phyloP scores from a whole-genome alignment of 2,888 invertebrate genomes.

The Zeuzera pyrina region DNA sequence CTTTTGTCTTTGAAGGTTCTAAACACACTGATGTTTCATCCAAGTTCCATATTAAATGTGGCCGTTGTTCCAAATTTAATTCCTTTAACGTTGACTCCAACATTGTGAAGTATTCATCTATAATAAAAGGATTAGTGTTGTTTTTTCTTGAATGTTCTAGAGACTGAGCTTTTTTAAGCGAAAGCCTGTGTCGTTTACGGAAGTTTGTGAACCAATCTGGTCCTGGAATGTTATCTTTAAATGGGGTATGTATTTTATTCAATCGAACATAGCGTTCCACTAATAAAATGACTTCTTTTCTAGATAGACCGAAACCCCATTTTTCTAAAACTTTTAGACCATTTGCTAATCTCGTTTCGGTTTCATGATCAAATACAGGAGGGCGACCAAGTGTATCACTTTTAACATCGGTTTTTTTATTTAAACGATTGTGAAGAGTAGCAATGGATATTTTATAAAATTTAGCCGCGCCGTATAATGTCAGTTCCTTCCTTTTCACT shows the following conservation, averaged over 20 bases:
- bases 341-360: background rate
- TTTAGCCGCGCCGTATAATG: constrained; percentile 1
- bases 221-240: constrained; percentile 1
- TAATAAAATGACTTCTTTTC: constrained; percentile 5
- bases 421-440: constrained; percentile 2
- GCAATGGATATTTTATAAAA: constrained; percentile 1
- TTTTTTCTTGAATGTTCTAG: constrained; percentile 6
- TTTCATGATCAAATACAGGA: constrained; percentile 6
- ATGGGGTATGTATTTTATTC: constrained; percentile 4
- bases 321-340: background rate
- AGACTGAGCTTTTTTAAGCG: constrained; percentile 4
- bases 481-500: constrained; percentile 1
- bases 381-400: constrained; percentile 9
- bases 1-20: constrained; percentile 20
- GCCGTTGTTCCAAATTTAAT: background rate
- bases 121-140: constrained; percentile 3
- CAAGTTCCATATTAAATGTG: constrained; percentile 15
- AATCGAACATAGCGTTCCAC: constrained; percentile 2
- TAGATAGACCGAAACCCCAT: constrained; percentile 3
- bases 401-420: constrained; percentile 1
- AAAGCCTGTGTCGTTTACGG: constrained; percentile 3
- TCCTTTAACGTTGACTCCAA: constrained; percentile 2
- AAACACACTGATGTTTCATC: constrained; percentile 17
- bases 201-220: constrained; percentile 4
- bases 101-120: constrained; percentile 3